Evolutionary conservation across 2,888 invertebrate genomes (phyloP), one percentile per base, ranked within the genome.

Genomic region (Polyommatus iphigenia): DNA sequence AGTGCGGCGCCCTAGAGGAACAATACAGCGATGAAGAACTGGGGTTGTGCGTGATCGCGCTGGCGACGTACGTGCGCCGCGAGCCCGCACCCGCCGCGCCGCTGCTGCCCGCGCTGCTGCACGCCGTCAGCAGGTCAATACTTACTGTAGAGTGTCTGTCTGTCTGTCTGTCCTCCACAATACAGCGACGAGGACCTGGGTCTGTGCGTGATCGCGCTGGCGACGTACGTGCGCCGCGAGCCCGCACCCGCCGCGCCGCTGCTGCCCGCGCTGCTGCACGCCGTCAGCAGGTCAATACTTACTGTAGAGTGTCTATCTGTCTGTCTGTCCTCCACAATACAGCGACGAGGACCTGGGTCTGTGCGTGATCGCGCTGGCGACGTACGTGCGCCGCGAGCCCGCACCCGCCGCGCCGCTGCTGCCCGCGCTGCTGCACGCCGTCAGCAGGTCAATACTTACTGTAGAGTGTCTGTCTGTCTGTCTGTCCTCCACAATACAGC

Each of bases 121-220:
- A 97, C 80, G 96, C 97, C 80, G 98, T 99, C 36, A 97, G 98
- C 79, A 97, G 97, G 98, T 98, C 18, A 13, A 5, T 54, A 18
- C 18, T 54, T 5, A 54, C 15, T 50, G 24, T 24, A 24, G 24
- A 24, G 24, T 24, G 24, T 24, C 24, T 24, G 24, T 24, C 24
- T 24, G 24, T 24, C 24, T 24, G 24, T 24, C 24, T 24, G 24
- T 24, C 24, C 24, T 24, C 24, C 24, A 88, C 97, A 98, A 87
- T 99, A 99, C 91, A 98, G 98, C 81, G 99, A 99, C 88, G 99
- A 99, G 88, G 99, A 99, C 88, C 95, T 99, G 79, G 99, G 98
- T 0, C 95, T 99, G 78, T 97, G 99, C 85, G 97, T 99, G 83
- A 98, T 99, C 76, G 97, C 97, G 81, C 93, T 99, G 81, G 98